Conservation (phyloP, 2,888 invertebrate species). For the Hypsopygia costalis region DNA sequence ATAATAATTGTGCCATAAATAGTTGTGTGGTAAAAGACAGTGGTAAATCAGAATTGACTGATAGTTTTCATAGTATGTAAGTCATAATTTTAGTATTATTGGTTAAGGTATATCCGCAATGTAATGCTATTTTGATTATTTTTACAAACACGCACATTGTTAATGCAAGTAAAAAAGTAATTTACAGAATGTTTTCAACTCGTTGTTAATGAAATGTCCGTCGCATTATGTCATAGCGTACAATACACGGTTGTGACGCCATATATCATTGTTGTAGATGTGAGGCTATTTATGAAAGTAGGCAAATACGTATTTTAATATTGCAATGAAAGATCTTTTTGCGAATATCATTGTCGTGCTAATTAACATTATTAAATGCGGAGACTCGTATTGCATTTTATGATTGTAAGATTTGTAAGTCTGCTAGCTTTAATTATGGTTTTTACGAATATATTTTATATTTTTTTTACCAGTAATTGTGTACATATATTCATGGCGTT, state of each 20-base stretch:
- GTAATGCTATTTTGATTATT: slow-evolving; percentile 14
- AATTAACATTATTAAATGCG: slow-evolving; percentile 1
- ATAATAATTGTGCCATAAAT: slow-evolving; percentile 46
- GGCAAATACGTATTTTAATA: slow-evolving; percentile 16
- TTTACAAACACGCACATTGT: slow-evolving; percentile 10
- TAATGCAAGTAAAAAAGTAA: slow-evolving; percentile 8
- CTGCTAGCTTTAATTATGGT: slow-evolving; percentile 19
- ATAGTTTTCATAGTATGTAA: slow-evolving; percentile 30
- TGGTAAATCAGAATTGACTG: slow-evolving; percentile 38
- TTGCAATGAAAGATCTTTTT: slow-evolving; percentile 12
- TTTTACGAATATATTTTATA: slow-evolving; percentile 7
- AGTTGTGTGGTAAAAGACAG: slow-evolving; percentile 19
- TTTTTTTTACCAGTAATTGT: slow-evolving; percentile 16
- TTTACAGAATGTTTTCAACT: slow-evolving; percentile 9
- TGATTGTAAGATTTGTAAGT: slow-evolving; percentile 13
- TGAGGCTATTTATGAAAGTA: slow-evolving; percentile 24
- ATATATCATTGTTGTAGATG: slow-evolving; percentile 24
- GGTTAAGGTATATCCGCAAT: slow-evolving; percentile 8
- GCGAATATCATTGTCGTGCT: slow-evolving; percentile 10
- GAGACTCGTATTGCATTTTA: slow-evolving; percentile 14
- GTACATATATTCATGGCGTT: slow-evolving; percentile 10
- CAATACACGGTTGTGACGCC: slow-evolving; percentile 40
- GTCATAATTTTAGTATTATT: slow-evolving; percentile 18
- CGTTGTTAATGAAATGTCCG: slow-evolving; percentile 10
- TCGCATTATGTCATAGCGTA: slow-evolving; percentile 21